Evolutionary conservation across 2,888 invertebrate species (phyloP).

Genomic region (Spilarctia lutea): DNA sequence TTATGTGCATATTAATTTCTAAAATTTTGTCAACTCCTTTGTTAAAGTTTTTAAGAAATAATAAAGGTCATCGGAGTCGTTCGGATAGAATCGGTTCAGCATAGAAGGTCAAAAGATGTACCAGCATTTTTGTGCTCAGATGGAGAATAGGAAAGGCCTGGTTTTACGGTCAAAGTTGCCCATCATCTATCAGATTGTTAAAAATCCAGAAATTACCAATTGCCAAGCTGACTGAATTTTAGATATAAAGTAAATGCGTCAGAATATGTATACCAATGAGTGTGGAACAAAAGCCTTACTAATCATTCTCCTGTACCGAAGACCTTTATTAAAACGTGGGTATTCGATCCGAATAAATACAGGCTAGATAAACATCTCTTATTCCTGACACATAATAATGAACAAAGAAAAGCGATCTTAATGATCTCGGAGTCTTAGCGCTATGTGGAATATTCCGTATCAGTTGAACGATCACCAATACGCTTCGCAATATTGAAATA

Average conservation of each 20-base stretch:
- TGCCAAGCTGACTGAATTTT: not conserved
- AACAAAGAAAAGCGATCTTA: slow-evolving; percentile 54
- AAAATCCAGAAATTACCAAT: not conserved
- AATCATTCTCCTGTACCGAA: not conserved
- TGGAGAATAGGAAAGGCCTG: not conserved
- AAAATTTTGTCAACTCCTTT: no score
- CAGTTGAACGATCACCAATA: slow-evolving; percentile 65
- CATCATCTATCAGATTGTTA: not conserved
- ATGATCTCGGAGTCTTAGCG: slow-evolving; percentile 49
- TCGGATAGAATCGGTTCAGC: no score
- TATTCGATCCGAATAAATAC: slow-evolving; percentile 1
- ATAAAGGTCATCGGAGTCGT: no score
- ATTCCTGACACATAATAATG: slow-evolving; percentile 49
- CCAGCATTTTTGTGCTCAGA: no score
- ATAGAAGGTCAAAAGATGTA: no score
- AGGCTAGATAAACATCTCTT: slow-evolving; percentile 24
- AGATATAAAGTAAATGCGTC: not conserved
- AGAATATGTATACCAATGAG: not conserved
- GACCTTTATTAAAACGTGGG: not conserved
- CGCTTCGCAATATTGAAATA: slow-evolving; percentile 67
- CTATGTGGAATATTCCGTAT: slow-evolving; percentile 71
- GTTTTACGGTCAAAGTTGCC: not conserved
- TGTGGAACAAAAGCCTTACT: not conserved
- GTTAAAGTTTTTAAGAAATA: no score
- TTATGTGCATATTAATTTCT: no score